A percentile compares a stretch with the other conserved stretches of the same genome.
Evolutionary conservation across 2,888 invertebrate species (phyloP).

Genomic region (Drosophila paracracens): DNA sequence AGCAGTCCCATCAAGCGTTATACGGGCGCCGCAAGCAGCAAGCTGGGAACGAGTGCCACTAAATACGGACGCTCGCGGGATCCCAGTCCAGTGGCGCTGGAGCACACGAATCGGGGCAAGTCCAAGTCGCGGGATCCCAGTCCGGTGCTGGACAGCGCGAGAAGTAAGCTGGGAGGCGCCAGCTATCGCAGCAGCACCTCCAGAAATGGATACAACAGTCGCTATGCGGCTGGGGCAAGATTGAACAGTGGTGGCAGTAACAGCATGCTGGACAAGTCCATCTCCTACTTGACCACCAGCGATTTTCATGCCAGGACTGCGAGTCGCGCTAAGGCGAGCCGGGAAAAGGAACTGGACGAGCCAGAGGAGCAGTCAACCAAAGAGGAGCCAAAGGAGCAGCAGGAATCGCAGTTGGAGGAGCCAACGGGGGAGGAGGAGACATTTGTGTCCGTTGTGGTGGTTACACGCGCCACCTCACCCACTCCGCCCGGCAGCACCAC

Average conservation of each 20-base stretch:
- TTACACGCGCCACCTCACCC: conserved; percentile 92
- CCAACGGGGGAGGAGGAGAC: conserved; percentile 70
- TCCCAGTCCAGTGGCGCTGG: conserved; percentile 83
- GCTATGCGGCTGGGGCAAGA: conserved; percentile 51
- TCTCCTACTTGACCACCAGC: conserved; percentile 84
- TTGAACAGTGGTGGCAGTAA: conserved; percentile 35
- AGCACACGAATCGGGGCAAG: conserved; percentile 81
- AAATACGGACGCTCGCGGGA: conserved; percentile 83
- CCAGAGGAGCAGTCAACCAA: conserved; percentile 22
- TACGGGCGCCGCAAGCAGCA: conserved; percentile 62
- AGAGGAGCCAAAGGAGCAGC: not conserved
- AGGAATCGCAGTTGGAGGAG: conserved; percentile 17
- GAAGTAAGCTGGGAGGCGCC: conserved; percentile 85
- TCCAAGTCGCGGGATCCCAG: conserved; percentile 86
- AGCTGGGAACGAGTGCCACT: conserved; percentile 39
- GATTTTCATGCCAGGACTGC: conserved; percentile 83
- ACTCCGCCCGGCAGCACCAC: conserved; percentile 88
- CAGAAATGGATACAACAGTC: conserved; percentile 63
- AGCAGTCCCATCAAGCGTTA: conserved; percentile 77
- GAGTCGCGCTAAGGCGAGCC: conserved; percentile 79
- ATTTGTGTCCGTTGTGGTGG: conserved; percentile 87
- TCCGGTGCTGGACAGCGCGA: conserved; percentile 84
- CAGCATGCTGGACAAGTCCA: conserved; percentile 73
- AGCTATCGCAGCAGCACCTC: conserved; percentile 69
- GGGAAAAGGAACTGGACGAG: conserved; percentile 81